Percentiles rank a stretch among this genome's conserved stretches.
Conservation (phyloP, 2,797 vertebrate genomes). For the Cygnus olor region DNA sequence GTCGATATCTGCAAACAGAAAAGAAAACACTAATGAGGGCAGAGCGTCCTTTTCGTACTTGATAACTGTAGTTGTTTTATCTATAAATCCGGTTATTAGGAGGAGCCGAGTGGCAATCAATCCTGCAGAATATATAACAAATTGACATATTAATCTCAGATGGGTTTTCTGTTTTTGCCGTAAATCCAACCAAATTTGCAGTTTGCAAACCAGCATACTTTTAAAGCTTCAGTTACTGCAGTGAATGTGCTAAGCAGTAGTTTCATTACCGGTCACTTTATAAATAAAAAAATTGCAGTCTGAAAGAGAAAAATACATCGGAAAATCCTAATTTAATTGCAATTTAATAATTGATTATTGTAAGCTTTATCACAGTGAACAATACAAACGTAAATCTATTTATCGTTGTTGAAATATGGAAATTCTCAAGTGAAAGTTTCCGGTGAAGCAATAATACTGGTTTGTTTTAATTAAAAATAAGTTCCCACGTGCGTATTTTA, state of each 20-base stretch:
- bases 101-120: not conserved
- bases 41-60: not conserved
- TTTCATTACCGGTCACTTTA: not conserved
- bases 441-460: not conserved
- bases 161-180: not conserved
- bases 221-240: not conserved
- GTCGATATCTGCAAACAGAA: not conserved
- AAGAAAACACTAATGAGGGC: not conserved
- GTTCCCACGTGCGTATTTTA: not conserved
- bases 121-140: not conserved
- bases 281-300: not conserved
- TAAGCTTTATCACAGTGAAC: not conserved
- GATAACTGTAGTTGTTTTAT: not conserved
- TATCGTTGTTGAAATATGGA: not conserved
- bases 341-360: not conserved
- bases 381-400: not conserved
- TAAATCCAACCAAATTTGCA: not conserved
- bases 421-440: slow-evolving; percentile 24
- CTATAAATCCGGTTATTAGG: not conserved
- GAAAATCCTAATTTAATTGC: not conserved
- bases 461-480: not conserved
- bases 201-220: not conserved
- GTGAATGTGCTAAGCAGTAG: not conserved
- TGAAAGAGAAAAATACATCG: not conserved
- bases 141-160: not conserved